These are phyloP conservation scores for Chalcis sispes DNA, from an alignment of 2,888 invertebrate genomes.

Conservation along the genomic window DNA sequence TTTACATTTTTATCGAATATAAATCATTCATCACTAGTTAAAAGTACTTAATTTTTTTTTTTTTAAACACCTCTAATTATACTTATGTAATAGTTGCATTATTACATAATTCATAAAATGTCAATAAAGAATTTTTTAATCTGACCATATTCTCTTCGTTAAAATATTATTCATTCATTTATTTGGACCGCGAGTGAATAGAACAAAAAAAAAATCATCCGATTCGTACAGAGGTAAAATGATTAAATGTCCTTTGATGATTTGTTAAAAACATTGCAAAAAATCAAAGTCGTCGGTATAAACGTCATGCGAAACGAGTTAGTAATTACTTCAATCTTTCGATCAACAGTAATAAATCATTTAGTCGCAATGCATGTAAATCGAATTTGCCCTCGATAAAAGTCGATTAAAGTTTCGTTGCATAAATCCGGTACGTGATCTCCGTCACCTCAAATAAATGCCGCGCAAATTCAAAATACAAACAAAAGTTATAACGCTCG, in stretches of 20 bases:
- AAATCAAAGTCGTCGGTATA: background rate
- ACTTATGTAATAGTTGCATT: no score
- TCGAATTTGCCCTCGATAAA: slow-evolving; percentile 24
- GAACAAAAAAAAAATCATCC: no score
- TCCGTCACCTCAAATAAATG: background rate
- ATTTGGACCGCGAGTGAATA: no score
- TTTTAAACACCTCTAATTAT: no score
- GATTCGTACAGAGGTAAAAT: no score
- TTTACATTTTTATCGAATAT: no score
- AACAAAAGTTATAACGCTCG: slow-evolving; percentile 20
- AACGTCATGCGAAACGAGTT: slow-evolving; percentile 34
- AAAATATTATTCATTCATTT: no score
- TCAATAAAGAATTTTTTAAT: no score
- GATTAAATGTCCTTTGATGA: slow-evolving; percentile 9
- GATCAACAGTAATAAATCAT: slow-evolving; percentile 29
- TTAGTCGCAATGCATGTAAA: slow-evolving; percentile 23
- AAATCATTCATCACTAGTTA: no score
- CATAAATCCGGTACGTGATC: slow-evolving; percentile 17
- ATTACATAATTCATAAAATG: no score
- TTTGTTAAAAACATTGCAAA: slow-evolving; percentile 12
- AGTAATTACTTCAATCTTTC: slow-evolving; percentile 26
- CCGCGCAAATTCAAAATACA: slow-evolving; percentile 5
- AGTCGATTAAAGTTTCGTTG: slow-evolving; percentile 34
- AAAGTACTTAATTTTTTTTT: no score
- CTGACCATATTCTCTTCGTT: no score